Evolutionary conservation across 2,888 invertebrate genomes (phyloP).

Genomic region (Hanleya hanleyi): DNA sequence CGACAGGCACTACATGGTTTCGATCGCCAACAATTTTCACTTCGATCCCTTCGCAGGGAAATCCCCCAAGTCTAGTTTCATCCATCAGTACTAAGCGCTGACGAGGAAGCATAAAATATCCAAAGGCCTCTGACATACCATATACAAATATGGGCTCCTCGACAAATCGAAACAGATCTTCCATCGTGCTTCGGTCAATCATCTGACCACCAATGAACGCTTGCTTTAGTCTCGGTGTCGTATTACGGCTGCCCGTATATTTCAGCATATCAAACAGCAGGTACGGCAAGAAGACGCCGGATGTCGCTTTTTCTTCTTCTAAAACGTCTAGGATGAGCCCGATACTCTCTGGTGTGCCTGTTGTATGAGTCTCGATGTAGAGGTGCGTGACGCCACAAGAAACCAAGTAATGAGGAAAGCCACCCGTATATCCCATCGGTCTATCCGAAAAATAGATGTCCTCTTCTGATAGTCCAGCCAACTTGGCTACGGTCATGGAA

Average conservation of each 20-base stretch:
- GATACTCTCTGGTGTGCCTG: not conserved
- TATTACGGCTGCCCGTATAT: not conserved
- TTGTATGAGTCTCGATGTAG: not conserved
- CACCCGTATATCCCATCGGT: slow-evolving; percentile 7
- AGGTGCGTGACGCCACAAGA: not conserved
- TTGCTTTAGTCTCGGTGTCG: not conserved
- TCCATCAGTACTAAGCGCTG: not conserved
- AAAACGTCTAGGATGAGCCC: not conserved
- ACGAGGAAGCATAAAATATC: too few relatives aligned
- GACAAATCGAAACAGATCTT: not conserved
- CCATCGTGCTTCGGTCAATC: not conserved
- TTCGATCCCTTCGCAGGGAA: not conserved
- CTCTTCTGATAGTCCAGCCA: not conserved
- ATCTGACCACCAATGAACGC: not conserved
- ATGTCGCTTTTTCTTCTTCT: not conserved
- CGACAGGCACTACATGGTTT: not conserved
- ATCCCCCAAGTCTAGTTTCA: not conserved
- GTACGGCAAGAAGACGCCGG: not conserved
- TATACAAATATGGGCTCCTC: not conserved
- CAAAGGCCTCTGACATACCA: not conserved
- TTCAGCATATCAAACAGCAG: not conserved
- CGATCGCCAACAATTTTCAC: slow-evolving; percentile 12
- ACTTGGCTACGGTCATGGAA: not conserved
- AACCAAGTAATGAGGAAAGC: not conserved
- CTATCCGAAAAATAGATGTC: slow-evolving; percentile 15